A percentile compares a stretch with the other conserved stretches of the same genome.
Evolutionary conservation across 2,888 invertebrate genomes (phyloP).

Genomic region (Psylliodes chrysocephalus): DNA sequence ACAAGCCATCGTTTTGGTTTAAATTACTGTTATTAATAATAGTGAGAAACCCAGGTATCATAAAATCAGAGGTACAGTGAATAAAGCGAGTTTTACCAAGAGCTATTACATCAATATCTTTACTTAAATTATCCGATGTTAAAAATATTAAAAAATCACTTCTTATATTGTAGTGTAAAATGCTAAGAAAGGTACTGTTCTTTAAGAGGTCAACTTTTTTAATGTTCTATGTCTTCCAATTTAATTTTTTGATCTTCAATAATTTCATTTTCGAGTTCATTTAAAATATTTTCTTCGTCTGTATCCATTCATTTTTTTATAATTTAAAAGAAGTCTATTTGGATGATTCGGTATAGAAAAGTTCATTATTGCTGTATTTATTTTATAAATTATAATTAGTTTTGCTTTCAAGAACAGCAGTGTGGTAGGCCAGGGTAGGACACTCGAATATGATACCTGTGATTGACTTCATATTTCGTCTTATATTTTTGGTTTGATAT

Average conservation of each 20-base stretch:
- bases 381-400: background rate
- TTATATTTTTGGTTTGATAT: too few species aligned
- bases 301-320: background rate
- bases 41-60: background rate
- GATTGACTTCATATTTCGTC: too few species aligned
- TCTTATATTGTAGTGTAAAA: constrained; percentile 13
- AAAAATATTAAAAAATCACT: constrained; percentile 3
- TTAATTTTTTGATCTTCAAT: too few species aligned
- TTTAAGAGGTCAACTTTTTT: background rate
- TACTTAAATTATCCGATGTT: background rate
- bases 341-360: background rate
- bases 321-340: background rate
- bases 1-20: too few species aligned
- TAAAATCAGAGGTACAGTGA: background rate
- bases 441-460: too few species aligned
- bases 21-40: too few species aligned
- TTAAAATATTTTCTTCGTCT: background rate
- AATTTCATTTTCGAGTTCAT: constrained; percentile 13
- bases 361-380: background rate
- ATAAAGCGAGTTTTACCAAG: constrained; percentile 4
- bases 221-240: background rate
- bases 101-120: constrained; percentile 5
- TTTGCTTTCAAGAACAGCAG: background rate
- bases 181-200: background rate
- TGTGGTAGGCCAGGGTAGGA: too few species aligned